Evolutionary conservation across 1,140 invertebrate genomes (phyloP).

Genomic region (Psilanteris sp.): DNA sequence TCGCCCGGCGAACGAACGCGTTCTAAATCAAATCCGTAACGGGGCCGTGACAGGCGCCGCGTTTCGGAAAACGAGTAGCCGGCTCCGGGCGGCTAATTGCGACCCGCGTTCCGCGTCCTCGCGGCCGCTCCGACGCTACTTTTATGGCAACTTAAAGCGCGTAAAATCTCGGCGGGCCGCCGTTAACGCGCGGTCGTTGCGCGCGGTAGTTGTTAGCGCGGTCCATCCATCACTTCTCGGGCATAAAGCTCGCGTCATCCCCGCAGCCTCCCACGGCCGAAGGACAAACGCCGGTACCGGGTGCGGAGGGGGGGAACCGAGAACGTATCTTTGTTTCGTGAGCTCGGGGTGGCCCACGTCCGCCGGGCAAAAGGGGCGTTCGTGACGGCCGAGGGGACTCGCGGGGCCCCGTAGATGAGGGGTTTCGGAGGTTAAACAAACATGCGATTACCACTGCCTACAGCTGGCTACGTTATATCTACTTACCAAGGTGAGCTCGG

Average conservation of each 20-base stretch:
- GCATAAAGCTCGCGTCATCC: constrained; percentile 59
- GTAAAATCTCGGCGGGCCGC: constrained; percentile 76
- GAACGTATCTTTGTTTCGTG: constrained; percentile 75
- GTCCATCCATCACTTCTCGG: constrained; percentile 73
- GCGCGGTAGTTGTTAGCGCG: constrained; percentile 51
- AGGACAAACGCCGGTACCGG: constrained; percentile 19
- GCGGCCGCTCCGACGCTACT: constrained; percentile 22
- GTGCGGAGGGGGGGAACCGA: constrained; percentile 45
- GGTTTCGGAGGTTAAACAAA: constrained; percentile 81
- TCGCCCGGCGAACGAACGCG: too few species aligned
- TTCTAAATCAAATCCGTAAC: too few species aligned
- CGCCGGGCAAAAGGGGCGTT: constrained; percentile 68
- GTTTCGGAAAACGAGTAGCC: too few species aligned
- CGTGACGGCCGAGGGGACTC: constrained; percentile 52
- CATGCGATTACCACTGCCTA: constrained; percentile 80
- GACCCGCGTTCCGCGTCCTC: constrained; percentile 6
- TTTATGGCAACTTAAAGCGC: constrained; percentile 72
- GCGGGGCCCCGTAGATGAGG: constrained; percentile 73
- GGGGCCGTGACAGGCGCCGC: too few species aligned
- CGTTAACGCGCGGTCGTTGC: constrained; percentile 70
- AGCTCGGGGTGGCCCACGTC: constrained; percentile 76
- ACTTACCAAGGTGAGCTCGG: constrained; percentile 72
- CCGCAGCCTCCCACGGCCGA: constrained; percentile 42
- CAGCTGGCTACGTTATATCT: constrained; percentile 79
- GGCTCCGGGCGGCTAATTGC: too few species aligned